These are phyloP conservation scores for Coranthus polyacanthus DNA, from an alignment of 2,797 vertebrate genomes.

Conservation along the genomic window DNA sequence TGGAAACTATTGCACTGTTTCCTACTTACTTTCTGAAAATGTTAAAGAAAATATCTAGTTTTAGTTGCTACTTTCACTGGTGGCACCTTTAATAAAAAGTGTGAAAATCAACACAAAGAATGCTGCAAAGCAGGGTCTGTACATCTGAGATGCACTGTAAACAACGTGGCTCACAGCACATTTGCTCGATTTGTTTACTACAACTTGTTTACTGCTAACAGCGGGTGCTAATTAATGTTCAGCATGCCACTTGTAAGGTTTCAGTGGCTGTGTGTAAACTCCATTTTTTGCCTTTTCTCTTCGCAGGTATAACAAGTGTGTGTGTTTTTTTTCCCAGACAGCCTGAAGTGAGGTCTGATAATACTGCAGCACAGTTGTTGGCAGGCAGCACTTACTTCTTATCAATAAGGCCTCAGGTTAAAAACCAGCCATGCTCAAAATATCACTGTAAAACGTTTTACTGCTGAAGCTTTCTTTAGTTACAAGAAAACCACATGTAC, in stretches of 20 bases:
- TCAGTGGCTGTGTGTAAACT: constrained; percentile 27
- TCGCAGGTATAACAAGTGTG: constrained; percentile 36
- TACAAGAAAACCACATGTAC: constrained; percentile 27
- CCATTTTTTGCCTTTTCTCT: constrained; percentile 11
- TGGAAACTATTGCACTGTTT: neutral
- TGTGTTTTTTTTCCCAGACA: neutral
- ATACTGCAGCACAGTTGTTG: constrained; percentile 35
- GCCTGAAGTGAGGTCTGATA: constrained; percentile 37
- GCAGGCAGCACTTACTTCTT: constrained; percentile 39
- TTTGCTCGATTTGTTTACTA: constrained; percentile 63
- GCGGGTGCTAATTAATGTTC: constrained; percentile 60
- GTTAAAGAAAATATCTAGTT: neutral
- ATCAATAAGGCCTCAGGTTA: constrained; percentile 58
- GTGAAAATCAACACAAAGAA: constrained; percentile 23
- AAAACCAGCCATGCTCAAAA: constrained; percentile 38
- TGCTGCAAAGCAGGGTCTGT: constrained; percentile 20
- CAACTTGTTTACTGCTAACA: constrained; percentile 35
- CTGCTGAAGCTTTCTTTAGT: constrained; percentile 27
- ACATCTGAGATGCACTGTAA: constrained; percentile 32
- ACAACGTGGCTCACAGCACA: constrained; percentile 52
- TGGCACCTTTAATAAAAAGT: constrained; percentile 4
- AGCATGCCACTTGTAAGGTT: constrained; percentile 32
- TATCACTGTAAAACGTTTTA: constrained; percentile 21
- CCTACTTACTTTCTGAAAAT: no score
- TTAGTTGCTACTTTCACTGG: neutral